A percentile compares a stretch with the other conserved stretches of the same genome.
These are phyloP conservation scores for Dryobota labecula DNA, from an alignment of 2,888 invertebrate genomes.

Conservation along the genomic window DNA sequence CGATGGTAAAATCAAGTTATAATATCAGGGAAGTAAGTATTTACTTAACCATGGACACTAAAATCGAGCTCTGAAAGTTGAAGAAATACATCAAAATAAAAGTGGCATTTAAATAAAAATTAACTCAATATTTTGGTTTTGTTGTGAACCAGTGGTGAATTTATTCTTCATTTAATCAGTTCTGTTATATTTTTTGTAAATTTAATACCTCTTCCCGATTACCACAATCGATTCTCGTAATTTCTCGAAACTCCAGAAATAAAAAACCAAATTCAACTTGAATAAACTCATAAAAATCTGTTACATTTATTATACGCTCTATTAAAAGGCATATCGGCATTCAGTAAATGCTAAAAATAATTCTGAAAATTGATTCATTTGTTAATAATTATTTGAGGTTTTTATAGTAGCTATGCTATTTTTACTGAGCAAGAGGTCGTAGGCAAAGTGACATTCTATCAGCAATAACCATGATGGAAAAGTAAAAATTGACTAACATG, in stretches of 20 bases:
- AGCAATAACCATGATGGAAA: not conserved
- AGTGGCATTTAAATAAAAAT: not conserved
- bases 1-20: not conserved
- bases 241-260: not conserved
- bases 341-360: no score
- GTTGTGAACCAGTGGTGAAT: no score
- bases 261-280: not conserved
- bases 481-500: no score
- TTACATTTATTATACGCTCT: not conserved
- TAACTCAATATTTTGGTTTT: not conserved
- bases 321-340: no score
- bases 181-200: no score
- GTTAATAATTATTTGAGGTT: not conserved
- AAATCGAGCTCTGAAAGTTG: not conserved
- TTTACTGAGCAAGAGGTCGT: not conserved
- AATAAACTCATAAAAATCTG: not conserved
- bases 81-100: not conserved
- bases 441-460: no score
- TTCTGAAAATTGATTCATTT: not conserved
- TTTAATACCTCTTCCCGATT: no score
- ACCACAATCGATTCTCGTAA: no score
- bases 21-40: not conserved
- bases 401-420: no score
- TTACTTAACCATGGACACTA: not conserved
- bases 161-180: not conserved